Conservation (phyloP, 2,888 invertebrate species). For the Polyploca ridens region DNA sequence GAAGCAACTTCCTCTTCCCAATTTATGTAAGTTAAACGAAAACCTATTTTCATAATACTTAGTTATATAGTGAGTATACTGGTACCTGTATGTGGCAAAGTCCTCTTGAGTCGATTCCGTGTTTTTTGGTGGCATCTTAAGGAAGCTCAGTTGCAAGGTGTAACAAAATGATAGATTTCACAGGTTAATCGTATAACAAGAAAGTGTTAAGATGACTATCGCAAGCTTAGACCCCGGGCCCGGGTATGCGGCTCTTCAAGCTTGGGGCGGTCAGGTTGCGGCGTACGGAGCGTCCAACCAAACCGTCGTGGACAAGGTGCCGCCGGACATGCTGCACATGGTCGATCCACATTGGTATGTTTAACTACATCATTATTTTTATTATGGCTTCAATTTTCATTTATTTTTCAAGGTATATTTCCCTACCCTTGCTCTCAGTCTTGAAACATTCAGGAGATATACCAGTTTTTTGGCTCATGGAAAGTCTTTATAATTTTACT, state of each 20-base stretch:
- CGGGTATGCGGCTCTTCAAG: constrained; percentile 74
- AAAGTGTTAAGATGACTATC: constrained; percentile 63
- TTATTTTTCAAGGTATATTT: too few species aligned
- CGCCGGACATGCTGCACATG: constrained; percentile 90
- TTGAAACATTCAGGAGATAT: too few species aligned
- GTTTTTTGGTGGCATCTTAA: too few species aligned
- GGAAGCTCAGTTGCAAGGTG: not conserved
- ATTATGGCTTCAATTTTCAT: too few species aligned
- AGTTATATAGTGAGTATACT: too few species aligned
- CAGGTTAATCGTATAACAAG: constrained; percentile 41
- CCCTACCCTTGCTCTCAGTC: too few species aligned
- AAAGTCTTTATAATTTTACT: too few species aligned
- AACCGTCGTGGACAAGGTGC: constrained; percentile 93
- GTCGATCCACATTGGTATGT: constrained; percentile 91
- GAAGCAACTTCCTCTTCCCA: constrained; percentile 54
- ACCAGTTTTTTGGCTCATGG: too few species aligned
- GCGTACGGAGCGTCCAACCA: constrained; percentile 86
- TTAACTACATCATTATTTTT: not conserved
- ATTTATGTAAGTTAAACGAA: constrained; percentile 48
- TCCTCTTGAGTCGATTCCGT: too few species aligned
- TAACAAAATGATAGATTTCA: constrained; percentile 13
- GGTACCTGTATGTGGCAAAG: too few species aligned
- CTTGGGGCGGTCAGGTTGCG: constrained; percentile 78
- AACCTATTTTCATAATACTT: too few species aligned
- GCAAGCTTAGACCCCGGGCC: constrained; percentile 75